A percentile compares a stretch with the other conserved stretches of the same genome.
Evolutionary conservation across 2,113 vertebrate species (phyloP).

Genomic region (Nibea albiflora): DNA sequence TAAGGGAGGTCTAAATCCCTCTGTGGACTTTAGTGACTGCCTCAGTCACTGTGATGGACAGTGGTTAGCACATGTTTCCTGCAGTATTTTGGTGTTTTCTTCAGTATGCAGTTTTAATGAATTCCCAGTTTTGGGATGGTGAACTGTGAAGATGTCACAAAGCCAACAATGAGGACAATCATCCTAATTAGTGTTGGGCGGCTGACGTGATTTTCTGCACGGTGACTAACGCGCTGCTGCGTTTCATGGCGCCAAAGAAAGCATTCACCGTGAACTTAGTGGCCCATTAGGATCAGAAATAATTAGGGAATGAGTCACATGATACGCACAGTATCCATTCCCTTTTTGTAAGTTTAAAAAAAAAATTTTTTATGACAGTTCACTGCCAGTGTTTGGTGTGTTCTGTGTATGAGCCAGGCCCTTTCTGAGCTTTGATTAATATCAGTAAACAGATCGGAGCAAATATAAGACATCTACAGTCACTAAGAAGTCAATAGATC

Average conservation of each 20-base stretch:
- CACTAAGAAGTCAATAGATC: conserved; percentile 60
- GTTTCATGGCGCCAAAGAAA: conserved; percentile 80
- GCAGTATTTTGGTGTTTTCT: background rate
- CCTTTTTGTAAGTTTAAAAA: background rate
- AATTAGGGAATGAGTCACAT: background rate
- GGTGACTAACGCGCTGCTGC: conserved; percentile 74
- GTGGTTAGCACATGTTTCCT: background rate
- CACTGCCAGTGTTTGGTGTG: background rate
- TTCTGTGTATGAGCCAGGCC: background rate
- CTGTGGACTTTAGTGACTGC: background rate
- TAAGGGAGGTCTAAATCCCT: conserved; percentile 15
- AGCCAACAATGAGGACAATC: background rate
- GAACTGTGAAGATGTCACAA: background rate
- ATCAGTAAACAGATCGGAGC: conserved; percentile 47
- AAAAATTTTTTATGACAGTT: background rate
- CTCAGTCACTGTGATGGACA: conserved; percentile 15
- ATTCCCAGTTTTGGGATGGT: conserved; percentile 49
- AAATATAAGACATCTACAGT: conserved; percentile 45
- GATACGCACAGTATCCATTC: background rate
- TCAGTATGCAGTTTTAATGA: conserved; percentile 62
- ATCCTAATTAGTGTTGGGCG: conserved; percentile 17
- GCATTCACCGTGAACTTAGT: conserved; percentile 81
- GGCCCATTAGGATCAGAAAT: conserved; percentile 67
- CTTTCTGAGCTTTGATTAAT: conserved; percentile 44
- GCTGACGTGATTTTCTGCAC: conserved; percentile 59